Conservation (phyloP, 2,113 vertebrate species). For the Abramis brama region DNA sequence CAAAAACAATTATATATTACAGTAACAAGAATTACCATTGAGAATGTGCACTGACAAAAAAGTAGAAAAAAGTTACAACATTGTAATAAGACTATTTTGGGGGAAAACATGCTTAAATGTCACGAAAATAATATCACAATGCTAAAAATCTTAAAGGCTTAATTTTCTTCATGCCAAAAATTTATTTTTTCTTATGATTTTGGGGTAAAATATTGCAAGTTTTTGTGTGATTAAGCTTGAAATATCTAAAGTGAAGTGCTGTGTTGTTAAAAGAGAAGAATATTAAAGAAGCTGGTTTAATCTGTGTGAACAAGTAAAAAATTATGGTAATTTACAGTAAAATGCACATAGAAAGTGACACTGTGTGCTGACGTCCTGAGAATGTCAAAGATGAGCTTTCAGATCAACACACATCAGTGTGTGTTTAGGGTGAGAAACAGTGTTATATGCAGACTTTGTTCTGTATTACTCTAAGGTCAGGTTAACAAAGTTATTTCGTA, state of each 20-base stretch:
- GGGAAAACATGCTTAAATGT: not conserved
- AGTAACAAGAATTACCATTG: not conserved
- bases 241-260: slow-evolving; percentile 30
- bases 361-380: slow-evolving; percentile 36
- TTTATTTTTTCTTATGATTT: not conserved
- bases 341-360: slow-evolving; percentile 17
- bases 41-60: not conserved
- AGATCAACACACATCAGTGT: slow-evolving; percentile 20
- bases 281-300: not conserved
- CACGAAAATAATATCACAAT: not conserved
- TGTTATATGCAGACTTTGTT: not conserved
- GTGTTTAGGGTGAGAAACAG: slow-evolving; percentile 6
- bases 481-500: not conserved
- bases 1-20: not conserved
- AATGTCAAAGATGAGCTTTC: slow-evolving; percentile 15
- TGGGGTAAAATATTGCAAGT: not conserved
- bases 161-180: not conserved
- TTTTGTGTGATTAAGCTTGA: not conserved
- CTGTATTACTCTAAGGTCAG: slow-evolving; percentile 18
- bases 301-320: not conserved
- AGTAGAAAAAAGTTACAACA: not conserved
- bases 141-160: not conserved
- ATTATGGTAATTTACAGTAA: not conserved
- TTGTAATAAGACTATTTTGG: not conserved
- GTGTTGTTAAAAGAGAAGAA: not conserved